phyloP scores from a whole-genome alignment of 2,888 invertebrate genomes.

The Cryptosula pallasiana region DNA sequence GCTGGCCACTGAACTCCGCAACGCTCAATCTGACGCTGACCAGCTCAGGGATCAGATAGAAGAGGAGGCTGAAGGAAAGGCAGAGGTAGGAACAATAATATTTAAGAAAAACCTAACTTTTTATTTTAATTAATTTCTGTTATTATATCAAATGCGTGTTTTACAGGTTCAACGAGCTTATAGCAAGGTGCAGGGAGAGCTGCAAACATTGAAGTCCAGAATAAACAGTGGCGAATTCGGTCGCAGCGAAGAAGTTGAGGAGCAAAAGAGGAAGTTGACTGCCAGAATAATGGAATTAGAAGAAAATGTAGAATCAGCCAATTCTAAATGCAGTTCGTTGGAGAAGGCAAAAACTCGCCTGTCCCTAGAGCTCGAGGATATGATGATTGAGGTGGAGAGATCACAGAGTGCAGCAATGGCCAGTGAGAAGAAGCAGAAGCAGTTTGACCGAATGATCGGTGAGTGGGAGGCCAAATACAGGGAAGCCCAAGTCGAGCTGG shows the following conservation, averaged over 20 bases:
- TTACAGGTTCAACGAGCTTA: constrained; percentile 1
- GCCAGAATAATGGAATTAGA: constrained; percentile 95
- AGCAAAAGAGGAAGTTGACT: constrained; percentile 65
- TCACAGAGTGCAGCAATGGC: constrained; percentile 57
- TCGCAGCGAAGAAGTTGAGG: constrained; percentile 24
- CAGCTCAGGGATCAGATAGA: constrained; percentile 98
- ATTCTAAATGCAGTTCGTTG: constrained; percentile 91
- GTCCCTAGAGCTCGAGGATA: constrained; percentile 93
- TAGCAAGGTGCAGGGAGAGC: constrained; percentile 11
- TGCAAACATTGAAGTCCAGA: constrained; percentile 20
- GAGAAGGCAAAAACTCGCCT: constrained; percentile 98
- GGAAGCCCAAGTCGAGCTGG: constrained; percentile 78
- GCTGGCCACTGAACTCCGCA: constrained; percentile 78
- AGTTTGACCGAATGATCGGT: constrained; percentile 98
- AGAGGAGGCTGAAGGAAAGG: constrained; percentile 97
- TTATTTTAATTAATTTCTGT: background rate
- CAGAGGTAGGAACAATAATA: constrained; percentile 92
- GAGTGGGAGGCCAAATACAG: constrained; percentile 99
- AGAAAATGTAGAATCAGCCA: constrained; percentile 93
- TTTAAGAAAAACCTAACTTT: too few relatives aligned
- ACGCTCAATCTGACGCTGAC: constrained; percentile 97
- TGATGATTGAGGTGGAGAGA: constrained; percentile 92
- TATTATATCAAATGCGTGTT: background rate
- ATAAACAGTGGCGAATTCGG: constrained; percentile 18
- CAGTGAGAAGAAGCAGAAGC: constrained; percentile 99